Percentiles rank a stretch among this genome's conserved stretches.
These are phyloP conservation scores for Dinocampus coccinellae DNA, from an alignment of 2,888 invertebrate genomes.

Conservation along the genomic window DNA sequence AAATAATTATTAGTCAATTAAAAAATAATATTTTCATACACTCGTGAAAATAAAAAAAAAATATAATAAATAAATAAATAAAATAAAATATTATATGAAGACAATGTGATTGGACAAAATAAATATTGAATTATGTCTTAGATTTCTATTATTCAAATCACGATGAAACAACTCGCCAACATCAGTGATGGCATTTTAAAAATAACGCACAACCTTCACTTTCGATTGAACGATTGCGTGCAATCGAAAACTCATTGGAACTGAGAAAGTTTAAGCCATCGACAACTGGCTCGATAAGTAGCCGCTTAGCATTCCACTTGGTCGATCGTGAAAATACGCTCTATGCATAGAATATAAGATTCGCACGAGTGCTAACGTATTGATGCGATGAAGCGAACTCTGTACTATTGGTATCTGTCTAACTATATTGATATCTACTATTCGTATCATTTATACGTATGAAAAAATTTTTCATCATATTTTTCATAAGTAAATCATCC, in stretches of 20 bases:
- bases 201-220: slow-evolving; percentile 24
- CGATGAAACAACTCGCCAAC: slow-evolving; percentile 2
- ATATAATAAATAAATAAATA: not conserved
- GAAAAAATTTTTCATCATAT: too few species aligned
- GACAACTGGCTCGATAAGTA: slow-evolving; percentile 45
- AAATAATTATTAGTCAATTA: not conserved
- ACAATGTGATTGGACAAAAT: not conserved
- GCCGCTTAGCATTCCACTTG: slow-evolving; percentile 49
- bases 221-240: slow-evolving; percentile 32
- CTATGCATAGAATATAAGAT: slow-evolving; percentile 45
- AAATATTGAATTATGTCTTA: not conserved
- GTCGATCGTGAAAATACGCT: slow-evolving; percentile 42
- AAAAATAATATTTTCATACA: not conserved
- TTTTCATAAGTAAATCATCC: not conserved
- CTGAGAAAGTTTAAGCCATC: slow-evolving; percentile 45
- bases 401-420: not conserved
- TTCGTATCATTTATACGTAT: too few species aligned
- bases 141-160: slow-evolving; percentile 14
- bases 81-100: too few species aligned
- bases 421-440: too few species aligned
- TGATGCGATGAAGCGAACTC: slow-evolving; percentile 13
- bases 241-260: slow-evolving; percentile 38
- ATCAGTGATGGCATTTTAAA: slow-evolving; percentile 22
- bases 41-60: not conserved
- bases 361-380: slow-evolving; percentile 31